Evolutionary conservation across 1,140 invertebrate genomes (phyloP), one percentile per base, ranked within the genome.

Genomic region (Zeugodacus cucurbitae): DNA sequence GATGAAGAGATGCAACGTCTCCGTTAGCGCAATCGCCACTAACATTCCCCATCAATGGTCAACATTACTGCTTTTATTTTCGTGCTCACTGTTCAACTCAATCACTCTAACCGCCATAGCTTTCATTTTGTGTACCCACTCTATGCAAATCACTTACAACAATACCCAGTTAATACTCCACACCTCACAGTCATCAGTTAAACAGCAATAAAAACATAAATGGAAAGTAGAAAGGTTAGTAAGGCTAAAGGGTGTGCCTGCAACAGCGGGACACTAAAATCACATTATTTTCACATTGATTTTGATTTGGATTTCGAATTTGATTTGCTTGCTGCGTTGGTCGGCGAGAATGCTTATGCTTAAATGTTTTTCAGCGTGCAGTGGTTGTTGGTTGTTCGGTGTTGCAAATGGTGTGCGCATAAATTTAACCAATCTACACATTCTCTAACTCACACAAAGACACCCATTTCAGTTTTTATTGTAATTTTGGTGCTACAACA

Each of bases 231-330:
- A 41, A 41, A 74, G 67, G 67, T 74, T 74, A 74, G 22, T 5
- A 2, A 20, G 34, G 29, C 64, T 29, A 34, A 4, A 17, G 0
- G 20, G 8, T 2, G 11, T 3, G 34, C 32, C 17, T 32, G 1
- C 20, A n/a, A 6, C 14, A 41, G 22, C 22, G 34, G 5, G 34
- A 34, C 41, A 32, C 34, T 74, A 7, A 74, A 74, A 74, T 74
- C 67, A 37, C 67, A 74, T 74, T 74, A 17, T 74, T 74, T 74
- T 74, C 67, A 37, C 32, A 37, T 74, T 74, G 67, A 37, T 22
- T 74, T 74, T 74, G 67, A 74, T 74, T 74, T 74, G 41, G 64
- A 67, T 67, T 67, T 29, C 26, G 64, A 34, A 67, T 67, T 67
- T 67, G 64, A 67, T 74, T 74, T 74, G 67, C 34, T 74, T 74